phyloP scores from a whole-genome alignment of 2,113 vertebrate species.

The Silurus meridionalis region DNA sequence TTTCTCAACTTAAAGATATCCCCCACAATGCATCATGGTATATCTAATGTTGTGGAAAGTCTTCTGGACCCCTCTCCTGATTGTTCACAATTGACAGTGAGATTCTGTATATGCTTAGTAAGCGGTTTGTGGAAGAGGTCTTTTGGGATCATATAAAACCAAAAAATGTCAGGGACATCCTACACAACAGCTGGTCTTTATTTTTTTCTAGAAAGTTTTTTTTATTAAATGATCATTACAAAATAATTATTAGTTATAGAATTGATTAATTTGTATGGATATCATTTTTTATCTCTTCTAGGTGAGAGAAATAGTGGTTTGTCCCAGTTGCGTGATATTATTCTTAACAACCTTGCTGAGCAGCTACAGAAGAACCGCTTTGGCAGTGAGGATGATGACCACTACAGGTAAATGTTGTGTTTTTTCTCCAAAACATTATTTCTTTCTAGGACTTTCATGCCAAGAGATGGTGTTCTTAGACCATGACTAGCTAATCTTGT shows the following conservation, averaged over 20 bases:
- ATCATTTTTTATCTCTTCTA: slow-evolving; percentile 54
- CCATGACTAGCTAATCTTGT: not conserved
- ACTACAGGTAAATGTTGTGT: slow-evolving; percentile 81
- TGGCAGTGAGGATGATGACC: slow-evolving; percentile 95
- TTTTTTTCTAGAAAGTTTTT: too few relatives aligned
- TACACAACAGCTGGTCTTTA: too few relatives aligned
- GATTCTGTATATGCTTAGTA: not conserved
- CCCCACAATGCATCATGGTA: not conserved
- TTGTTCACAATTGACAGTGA: not conserved
- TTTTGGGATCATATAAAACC: not conserved
- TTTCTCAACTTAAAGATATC: not conserved
- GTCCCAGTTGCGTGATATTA: slow-evolving; percentile 91
- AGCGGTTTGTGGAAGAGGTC: not conserved
- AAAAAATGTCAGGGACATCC: too few relatives aligned
- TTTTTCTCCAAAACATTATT: not conserved
- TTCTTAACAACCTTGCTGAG: slow-evolving; percentile 89
- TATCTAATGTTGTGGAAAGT: not conserved
- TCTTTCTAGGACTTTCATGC: not conserved
- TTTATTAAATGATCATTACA: too few relatives aligned
- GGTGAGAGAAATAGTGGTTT: slow-evolving; percentile 92
- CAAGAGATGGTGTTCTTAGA: not conserved
- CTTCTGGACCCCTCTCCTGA: not conserved
- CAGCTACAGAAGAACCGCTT: slow-evolving; percentile 97
- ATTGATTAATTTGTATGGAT: not conserved
- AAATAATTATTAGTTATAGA: not conserved